Evolutionary conservation across 2,888 invertebrate genomes (phyloP).

Genomic region (Choreutis nemorana): DNA sequence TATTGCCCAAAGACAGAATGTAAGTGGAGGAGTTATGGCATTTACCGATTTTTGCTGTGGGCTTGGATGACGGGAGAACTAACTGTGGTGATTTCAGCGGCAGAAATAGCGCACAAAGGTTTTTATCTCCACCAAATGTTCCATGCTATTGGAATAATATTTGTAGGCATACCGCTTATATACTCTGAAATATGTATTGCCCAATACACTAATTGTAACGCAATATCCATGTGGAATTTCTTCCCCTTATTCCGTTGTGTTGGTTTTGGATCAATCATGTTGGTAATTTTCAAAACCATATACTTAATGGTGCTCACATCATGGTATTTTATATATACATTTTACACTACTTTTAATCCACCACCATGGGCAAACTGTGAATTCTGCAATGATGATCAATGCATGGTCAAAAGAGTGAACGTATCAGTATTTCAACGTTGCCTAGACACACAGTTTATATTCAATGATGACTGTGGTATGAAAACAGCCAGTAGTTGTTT

Average conservation of each 20-base stretch:
- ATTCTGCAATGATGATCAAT: slow-evolving; percentile 27
- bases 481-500: slow-evolving; percentile 43
- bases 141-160: slow-evolving; percentile 27
- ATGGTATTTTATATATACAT: slow-evolving; percentile 44
- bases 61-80: slow-evolving; percentile 48
- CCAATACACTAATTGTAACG: slow-evolving; percentile 43
- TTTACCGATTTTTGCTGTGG: slow-evolving; percentile 37
- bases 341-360: slow-evolving; percentile 32
- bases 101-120: slow-evolving; percentile 34
- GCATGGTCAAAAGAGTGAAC: slow-evolving; percentile 48
- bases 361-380: slow-evolving; percentile 48
- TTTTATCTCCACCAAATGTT: slow-evolving; percentile 28
- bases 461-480: slow-evolving; percentile 42
- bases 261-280: slow-evolving; percentile 33
- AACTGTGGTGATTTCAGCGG: slow-evolving; percentile 25
- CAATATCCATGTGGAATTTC: slow-evolving; percentile 42
- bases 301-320: slow-evolving; percentile 30
- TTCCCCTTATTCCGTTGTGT: slow-evolving; percentile 40
- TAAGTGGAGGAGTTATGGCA: slow-evolving; percentile 34
- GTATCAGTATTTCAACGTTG: slow-evolving; percentile 48
- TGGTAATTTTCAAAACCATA: slow-evolving; percentile 31
- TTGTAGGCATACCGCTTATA: slow-evolving; percentile 42
- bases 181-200: slow-evolving; percentile 50
- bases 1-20: slow-evolving; percentile 19
- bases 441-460: slow-evolving; percentile 36